Evolutionary conservation across 2,797 vertebrate genomes (phyloP), one percentile per base, ranked within the genome.

Genomic region (Pempheris klunzingeri): DNA sequence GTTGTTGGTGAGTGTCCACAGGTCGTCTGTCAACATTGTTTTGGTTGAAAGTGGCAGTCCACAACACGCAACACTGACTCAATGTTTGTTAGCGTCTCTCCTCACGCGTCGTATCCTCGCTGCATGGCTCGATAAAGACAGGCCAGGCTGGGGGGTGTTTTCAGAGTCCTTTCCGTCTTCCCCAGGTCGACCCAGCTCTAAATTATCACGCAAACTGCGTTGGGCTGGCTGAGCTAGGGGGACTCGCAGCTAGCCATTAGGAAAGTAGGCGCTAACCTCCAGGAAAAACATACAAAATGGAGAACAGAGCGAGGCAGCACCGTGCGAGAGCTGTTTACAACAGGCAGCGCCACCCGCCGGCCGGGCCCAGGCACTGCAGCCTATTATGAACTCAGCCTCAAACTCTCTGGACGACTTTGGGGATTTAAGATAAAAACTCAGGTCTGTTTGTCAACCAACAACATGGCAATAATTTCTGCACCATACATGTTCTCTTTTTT

Each of bases 281-380:
- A 92, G 92, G 92, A 92, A 96, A 94, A 96, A 94, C 93, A 94
- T 91, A 94, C 95, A 96, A 96, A 96, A 96, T 96, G 95, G 95
- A 95, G 95, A 95, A 92, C 89, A 38, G 67, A 71, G 77, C 32
- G 20, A 83, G 74, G 57, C 85, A 88, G 73, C 81, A 72, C 88
- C 77, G 38, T 61, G 82, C 63, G 43, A 59, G 82, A 62, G 30
- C 83, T 90, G 88, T 89, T 90, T 88, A 87, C 88, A 74, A 77
- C 69, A 2, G 5, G 84, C 87, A 92, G 81, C 76, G 94, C 91
- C 15, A 11, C 85, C 93, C 91, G 85, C 70, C 39, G 94, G 87
- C 12, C 15, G 20, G 0, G 11, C 0, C 0, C 4, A 0, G 74
- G 3, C 34, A 91, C 77, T 84, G 82, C 94, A 89, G 1, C 22